Evolutionary conservation across 2,888 invertebrate species (phyloP), one percentile per base, ranked within the genome.

Genomic region (Drosophila testacea): DNA sequence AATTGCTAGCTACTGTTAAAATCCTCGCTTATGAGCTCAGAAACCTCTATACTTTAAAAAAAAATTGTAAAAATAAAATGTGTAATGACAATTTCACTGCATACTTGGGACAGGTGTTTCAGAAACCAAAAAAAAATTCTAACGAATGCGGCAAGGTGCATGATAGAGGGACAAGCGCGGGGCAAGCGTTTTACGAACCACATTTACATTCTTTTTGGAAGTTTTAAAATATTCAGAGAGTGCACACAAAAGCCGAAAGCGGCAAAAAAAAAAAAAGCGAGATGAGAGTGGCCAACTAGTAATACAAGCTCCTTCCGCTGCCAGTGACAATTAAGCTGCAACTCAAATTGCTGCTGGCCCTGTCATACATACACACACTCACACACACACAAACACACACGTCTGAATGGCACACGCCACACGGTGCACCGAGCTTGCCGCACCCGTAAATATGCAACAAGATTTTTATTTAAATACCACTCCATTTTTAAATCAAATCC

Each of bases 401-500:
- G 27, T 0, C 41, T 10, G 9, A 22, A 66, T 63, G 38, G 57
- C 60, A 48, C 48, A 48, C 54, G 69, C 72, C 69, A 27, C 36
- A 10, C 36, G 27, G 16, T 47, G 32, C 56, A 36, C n/a, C 36
- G 32, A 13, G 0, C 50, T 6, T n/a, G 32, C 68, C 65, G 39
- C 50, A 55, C 54, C 69, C 51, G 80, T 83, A 78, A 83, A 85
- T 85, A 85, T 83, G 82, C 81, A 85, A 82, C 80, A 85, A 79
- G 83, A 81, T 85, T 85, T 85, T 83, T 86, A 87, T 86, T 86
- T 87, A 86, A 87, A 87, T 88, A 83, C 84, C 86, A 88, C 86
- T 87, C 81, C 83, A 88, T 88, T 87, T 86, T 86, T 87, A 87
- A 86, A 87, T 87, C 88, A 87, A 87, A 87, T 87, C 85, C 87